Conservation (phyloP, 2,888 invertebrate species). For the Epirrita christyi region DNA sequence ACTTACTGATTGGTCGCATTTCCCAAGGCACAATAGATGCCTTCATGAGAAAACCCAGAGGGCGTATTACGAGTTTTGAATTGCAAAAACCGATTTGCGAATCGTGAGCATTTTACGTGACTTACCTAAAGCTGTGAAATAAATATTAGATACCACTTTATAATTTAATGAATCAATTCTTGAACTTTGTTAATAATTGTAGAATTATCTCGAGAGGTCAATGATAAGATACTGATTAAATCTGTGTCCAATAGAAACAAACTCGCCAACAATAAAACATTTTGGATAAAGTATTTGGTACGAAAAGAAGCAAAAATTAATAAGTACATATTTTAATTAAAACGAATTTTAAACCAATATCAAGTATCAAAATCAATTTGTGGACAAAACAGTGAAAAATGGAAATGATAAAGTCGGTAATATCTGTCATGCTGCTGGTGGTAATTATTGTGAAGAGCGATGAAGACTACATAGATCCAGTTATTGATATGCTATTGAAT, state of each 20-base stretch:
- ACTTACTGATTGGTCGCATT: no score
- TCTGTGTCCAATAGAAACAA: background rate
- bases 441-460: constrained; percentile 25
- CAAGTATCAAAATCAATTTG: background rate
- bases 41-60: no score
- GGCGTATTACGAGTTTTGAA: no score
- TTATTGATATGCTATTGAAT: constrained; percentile 54
- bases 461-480: constrained; percentile 50
- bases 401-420: constrained; percentile 32
- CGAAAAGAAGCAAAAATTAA: constrained; percentile 2
- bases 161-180: background rate
- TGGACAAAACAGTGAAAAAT: background rate
- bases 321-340: no score
- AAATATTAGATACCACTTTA: no score
- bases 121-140: no score
- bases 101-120: no score
- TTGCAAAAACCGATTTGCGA: no score
- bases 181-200: constrained; percentile 1
- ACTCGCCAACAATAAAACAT: background rate
- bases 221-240: constrained; percentile 31
- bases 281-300: constrained; percentile 4
- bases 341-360: background rate
- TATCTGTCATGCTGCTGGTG: constrained; percentile 31
- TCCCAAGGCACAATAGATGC: no score
- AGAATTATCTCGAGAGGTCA: constrained; percentile 20